These are phyloP conservation scores for Lemur catta DNA, from an alignment of 2,797 vertebrate species.

Conservation along the genomic window DNA sequence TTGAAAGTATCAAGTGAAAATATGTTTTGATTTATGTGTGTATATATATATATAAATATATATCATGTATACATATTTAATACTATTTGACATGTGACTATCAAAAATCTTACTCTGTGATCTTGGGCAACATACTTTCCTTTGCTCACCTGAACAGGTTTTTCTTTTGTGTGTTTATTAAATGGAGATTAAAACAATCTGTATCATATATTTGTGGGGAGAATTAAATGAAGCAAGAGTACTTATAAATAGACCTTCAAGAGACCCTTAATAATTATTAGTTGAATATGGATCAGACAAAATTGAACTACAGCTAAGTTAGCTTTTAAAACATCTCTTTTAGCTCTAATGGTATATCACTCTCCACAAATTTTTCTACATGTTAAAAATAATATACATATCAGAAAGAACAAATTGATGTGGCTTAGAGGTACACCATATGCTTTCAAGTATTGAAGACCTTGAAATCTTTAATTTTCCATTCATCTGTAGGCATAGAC, in stretches of 20 bases:
- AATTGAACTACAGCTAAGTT: neutral
- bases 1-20: neutral
- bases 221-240: neutral
- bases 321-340: neutral
- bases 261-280: neutral
- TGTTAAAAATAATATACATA: neutral
- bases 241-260: neutral
- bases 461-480: neutral
- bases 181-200: neutral
- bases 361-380: neutral
- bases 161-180: neutral
- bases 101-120: neutral
- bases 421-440: neutral
- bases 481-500: neutral
- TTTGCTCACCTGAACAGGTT: neutral
- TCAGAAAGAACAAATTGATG: neutral
- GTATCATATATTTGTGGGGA: neutral
- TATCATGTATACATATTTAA: neutral
- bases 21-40: neutral
- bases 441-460: neutral
- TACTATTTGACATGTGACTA: neutral
- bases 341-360: neutral
- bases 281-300: neutral
- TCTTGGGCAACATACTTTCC: neutral
- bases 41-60: neutral